These are phyloP conservation scores for Hipparchia sbordonii DNA, from an alignment of 2,888 invertebrate genomes.

Conservation along the genomic window DNA sequence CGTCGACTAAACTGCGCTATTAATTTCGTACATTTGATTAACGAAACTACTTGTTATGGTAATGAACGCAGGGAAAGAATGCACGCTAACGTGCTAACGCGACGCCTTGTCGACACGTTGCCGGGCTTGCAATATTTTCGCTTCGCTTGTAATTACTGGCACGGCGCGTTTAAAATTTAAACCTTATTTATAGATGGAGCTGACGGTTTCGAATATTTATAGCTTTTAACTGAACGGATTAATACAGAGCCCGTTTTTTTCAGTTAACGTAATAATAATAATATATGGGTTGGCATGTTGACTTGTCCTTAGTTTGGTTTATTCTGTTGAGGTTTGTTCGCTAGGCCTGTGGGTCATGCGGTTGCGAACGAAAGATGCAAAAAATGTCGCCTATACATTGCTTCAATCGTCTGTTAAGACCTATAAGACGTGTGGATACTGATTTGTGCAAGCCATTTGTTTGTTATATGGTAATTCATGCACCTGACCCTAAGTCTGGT, in stretches of 20 bases:
- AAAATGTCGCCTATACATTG: too few species aligned
- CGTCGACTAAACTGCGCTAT: slow-evolving; percentile 79
- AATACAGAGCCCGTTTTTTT: slow-evolving; percentile 29
- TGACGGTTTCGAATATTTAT: slow-evolving; percentile 43
- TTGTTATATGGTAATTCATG: too few species aligned
- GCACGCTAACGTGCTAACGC: slow-evolving; percentile 76
- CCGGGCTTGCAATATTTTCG: slow-evolving; percentile 75
- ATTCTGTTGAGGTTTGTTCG: neutral
- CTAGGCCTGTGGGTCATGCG: neutral
- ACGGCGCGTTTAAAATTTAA: slow-evolving; percentile 56
- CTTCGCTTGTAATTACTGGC: slow-evolving; percentile 68
- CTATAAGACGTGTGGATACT: too few species aligned
- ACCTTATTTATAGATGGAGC: slow-evolving; percentile 52
- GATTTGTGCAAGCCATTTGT: too few species aligned
- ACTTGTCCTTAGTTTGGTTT: neutral
- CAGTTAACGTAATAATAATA: slow-evolving; percentile 32
- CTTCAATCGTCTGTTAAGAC: too few species aligned
- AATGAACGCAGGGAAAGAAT: slow-evolving; percentile 80
- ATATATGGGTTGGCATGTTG: neutral
- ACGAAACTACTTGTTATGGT: slow-evolving; percentile 82
- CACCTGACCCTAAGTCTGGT: too few species aligned
- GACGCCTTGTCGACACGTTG: slow-evolving; percentile 78
- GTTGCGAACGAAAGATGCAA: too few species aligned
- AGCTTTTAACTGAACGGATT: slow-evolving; percentile 36
- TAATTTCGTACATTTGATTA: slow-evolving; percentile 83